These are phyloP conservation scores for Chrysoperla carnea DNA, from an alignment of 1,140 invertebrate species.

Conservation along the genomic window DNA sequence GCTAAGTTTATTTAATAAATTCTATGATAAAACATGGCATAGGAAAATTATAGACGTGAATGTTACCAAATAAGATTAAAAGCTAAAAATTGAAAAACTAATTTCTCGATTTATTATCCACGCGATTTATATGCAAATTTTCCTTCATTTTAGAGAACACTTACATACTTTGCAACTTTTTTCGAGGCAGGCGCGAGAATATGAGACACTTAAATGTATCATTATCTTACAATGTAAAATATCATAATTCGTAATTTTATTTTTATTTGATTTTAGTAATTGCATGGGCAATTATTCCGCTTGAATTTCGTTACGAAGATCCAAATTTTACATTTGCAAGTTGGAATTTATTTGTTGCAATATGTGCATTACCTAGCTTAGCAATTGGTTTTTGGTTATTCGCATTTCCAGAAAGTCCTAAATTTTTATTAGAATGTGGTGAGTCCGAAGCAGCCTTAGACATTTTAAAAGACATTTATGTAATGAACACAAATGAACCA, in stretches of 20 bases:
- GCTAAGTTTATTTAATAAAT: too few relatives aligned
- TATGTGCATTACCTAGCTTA: slow-evolving; percentile 43
- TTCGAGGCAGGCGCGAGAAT: too few relatives aligned
- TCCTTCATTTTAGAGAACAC: too few relatives aligned
- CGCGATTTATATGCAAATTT: too few relatives aligned
- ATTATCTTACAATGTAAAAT: too few relatives aligned
- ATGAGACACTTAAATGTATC: too few relatives aligned
- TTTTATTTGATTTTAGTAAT: slow-evolving; percentile 30
- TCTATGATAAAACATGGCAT: too few relatives aligned
- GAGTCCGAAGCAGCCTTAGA: slow-evolving; percentile 51
- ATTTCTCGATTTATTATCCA: too few relatives aligned
- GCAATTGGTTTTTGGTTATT: slow-evolving; percentile 46
- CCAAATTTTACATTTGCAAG: slow-evolving; percentile 43
- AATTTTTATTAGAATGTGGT: slow-evolving; percentile 61
- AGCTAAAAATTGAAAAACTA: too few relatives aligned
- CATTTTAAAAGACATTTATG: slow-evolving; percentile 47
- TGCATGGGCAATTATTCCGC: slow-evolving; percentile 54
- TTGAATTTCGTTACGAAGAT: slow-evolving; percentile 33
- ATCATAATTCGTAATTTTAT: neutral
- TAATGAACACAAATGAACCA: slow-evolving; percentile 46
- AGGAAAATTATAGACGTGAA: too few relatives aligned
- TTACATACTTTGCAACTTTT: too few relatives aligned
- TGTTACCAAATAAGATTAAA: too few relatives aligned
- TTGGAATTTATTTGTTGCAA: slow-evolving; percentile 56
- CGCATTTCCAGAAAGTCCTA: slow-evolving; percentile 71